Conservation (phyloP, 2,797 vertebrate genomes). For the Okamejei kenojei region DNA sequence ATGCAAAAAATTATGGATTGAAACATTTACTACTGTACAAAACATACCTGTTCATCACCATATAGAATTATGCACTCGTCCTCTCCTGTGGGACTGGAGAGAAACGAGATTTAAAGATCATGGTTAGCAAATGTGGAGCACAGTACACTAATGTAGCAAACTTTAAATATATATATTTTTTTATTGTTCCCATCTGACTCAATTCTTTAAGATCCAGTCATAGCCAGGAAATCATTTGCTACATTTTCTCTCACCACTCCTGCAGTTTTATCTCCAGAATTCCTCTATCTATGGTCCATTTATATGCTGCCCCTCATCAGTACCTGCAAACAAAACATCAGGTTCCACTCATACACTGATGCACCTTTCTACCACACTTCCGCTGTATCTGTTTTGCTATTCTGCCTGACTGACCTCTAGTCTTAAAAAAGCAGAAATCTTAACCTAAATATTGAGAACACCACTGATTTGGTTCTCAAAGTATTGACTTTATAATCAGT, state of each 20-base stretch:
- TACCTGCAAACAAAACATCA: not conserved
- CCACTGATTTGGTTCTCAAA: not conserved
- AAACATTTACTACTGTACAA: not conserved
- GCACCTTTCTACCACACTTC: not conserved
- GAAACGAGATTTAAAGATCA: not conserved
- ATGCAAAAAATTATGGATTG: not conserved
- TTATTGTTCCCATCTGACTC: not conserved
- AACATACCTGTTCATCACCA: constrained; percentile 47
- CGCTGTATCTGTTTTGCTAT: not conserved
- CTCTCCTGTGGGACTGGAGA: constrained; percentile 42
- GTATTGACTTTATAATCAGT: too few relatives aligned
- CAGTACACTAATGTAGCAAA: not conserved
- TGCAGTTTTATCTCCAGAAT: not conserved
- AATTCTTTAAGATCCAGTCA: not conserved
- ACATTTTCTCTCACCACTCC: not conserved
- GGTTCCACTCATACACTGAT: not conserved
- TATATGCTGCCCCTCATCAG: not conserved
- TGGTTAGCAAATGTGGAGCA: not conserved
- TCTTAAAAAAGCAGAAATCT: not conserved
- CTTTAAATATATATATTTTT: not conserved
- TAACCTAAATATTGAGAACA: not conserved
- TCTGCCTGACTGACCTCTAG: not conserved
- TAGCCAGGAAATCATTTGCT: not conserved
- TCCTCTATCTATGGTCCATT: not conserved
- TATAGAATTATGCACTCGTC: constrained; percentile 45